A percentile compares a stretch with the other conserved stretches of the same genome.
phyloP scores from a whole-genome alignment of 2,888 invertebrate species.

The Drosophila mimetica region DNA sequence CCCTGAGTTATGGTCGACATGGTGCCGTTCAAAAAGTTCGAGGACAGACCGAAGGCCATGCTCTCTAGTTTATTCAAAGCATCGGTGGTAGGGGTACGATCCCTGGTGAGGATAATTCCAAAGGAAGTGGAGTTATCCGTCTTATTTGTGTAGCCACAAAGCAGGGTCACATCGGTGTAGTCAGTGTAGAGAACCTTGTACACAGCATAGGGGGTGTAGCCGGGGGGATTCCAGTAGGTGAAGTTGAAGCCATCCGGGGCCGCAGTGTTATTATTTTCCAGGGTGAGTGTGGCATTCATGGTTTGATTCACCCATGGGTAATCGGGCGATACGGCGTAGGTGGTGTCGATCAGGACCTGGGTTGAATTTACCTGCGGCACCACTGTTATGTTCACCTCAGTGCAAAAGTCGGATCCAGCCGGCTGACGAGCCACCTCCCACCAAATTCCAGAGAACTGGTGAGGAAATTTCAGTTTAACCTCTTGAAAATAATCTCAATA shows the following conservation, averaged over 20 bases:
- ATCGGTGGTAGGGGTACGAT: conserved; percentile 40
- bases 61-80: conserved; percentile 47
- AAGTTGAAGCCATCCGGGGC: conserved; percentile 58
- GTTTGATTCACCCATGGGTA: conserved; percentile 69
- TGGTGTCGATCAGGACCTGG: conserved; percentile 50
- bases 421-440: conserved; percentile 73
- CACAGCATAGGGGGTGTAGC: conserved; percentile 45
- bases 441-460: conserved; percentile 68
- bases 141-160: conserved; percentile 76
- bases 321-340: conserved; percentile 56
- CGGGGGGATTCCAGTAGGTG: conserved; percentile 61
- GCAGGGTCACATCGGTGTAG: conserved; percentile 62
- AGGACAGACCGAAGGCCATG: conserved; percentile 28
- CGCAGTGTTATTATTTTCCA: conserved; percentile 2
- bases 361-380: conserved; percentile 5
- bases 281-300: conserved; percentile 53
- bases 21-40: conserved; percentile 59
- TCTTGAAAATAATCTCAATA: fast-evolving
- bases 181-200: conserved; percentile 71
- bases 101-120: conserved; percentile 63
- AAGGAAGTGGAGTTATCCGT: conserved; percentile 56
- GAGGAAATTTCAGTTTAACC: not conserved
- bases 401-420: conserved; percentile 55
- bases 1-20: conserved; percentile 67
- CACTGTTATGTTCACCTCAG: conserved; percentile 53